Evolutionary conservation across 2,797 vertebrate genomes (phyloP), one percentile per base, ranked within the genome.

Genomic region (Pantherophis alleghaniensis): DNA sequence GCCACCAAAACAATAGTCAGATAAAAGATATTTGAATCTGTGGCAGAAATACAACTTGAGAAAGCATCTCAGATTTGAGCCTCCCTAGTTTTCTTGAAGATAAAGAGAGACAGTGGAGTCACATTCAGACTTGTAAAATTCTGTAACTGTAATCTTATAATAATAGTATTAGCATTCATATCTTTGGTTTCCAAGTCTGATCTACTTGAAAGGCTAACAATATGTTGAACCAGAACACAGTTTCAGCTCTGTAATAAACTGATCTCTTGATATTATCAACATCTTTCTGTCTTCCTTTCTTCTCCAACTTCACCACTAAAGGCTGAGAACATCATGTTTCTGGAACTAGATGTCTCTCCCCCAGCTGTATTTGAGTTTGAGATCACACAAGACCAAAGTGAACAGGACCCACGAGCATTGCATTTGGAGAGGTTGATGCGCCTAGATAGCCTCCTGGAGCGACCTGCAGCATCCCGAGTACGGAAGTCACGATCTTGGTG

Each of bases 281-380:
- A 20, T 55, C 60, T 55, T 86, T 86, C 92, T 0, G 53, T 28
- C 88, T 13, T 20, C 1, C 10, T 61, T 88, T 6, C 86, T 74
- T 28, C 7, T 26, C 42, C 1, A 37, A 79, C 26, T 55, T 74
- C 7, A 66, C 42, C 7, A 28, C 96, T 20, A 47, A 83, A 99
- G 99, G 99, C 99, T 74, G 99, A 99, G 97, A 99, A 99, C 95
- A 98, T 99, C 92, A 99, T 99, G 99, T 98, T 99, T 95, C 90
- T 99, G 98, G 99, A 99, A 97, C 95, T 99, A 96, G 99, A 99
- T 94, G 98, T 99, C 96, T 98, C 98, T 69, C 99, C 99, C 24
- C 99, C 99, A 0, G 98, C 98, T 74, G 98, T 99, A 97, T 99
- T 99, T 56, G 98, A 98, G 94, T 97, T 99, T 57, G 98, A 99